phyloP scores from a whole-genome alignment of 1,140 invertebrate species.

The Sinella curviseta region DNA sequence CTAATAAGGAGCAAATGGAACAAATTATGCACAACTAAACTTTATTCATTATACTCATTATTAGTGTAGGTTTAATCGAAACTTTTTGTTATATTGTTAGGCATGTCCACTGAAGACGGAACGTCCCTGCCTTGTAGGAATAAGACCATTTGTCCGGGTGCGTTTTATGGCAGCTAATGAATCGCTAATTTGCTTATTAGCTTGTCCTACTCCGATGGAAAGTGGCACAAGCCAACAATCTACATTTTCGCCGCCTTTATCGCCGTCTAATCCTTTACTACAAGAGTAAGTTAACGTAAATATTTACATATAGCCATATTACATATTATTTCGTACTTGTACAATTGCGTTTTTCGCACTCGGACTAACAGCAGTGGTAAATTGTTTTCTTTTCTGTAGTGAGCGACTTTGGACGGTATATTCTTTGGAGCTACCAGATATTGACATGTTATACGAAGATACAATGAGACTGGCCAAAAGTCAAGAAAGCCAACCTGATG shows the following conservation, averaged over 20 bases:
- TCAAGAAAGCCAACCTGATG: slow-evolving; percentile 35
- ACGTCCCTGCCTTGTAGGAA: slow-evolving; percentile 41
- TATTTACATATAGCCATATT: neutral
- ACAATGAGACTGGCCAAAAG: slow-evolving; percentile 33
- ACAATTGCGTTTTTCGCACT: no score
- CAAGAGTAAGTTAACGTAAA: slow-evolving; percentile 20
- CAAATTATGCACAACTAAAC: neutral
- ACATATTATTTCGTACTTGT: no score
- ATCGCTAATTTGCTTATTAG: slow-evolving; percentile 34
- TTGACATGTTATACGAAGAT: slow-evolving; percentile 41
- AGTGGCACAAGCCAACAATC: neutral
- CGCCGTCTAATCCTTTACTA: neutral
- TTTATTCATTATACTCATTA: slow-evolving; percentile 11
- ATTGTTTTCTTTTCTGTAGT: slow-evolving; percentile 27
- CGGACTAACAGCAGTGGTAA: no score
- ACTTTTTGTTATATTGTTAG: slow-evolving; percentile 20
- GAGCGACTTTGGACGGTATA: slow-evolving; percentile 45
- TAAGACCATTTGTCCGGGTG: slow-evolving; percentile 45
- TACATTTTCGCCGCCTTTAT: neutral
- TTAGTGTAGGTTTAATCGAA: neutral
- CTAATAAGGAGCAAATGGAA: neutral
- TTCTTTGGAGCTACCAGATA: slow-evolving; percentile 34
- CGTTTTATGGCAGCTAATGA: slow-evolving; percentile 44
- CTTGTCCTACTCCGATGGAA: slow-evolving; percentile 28
- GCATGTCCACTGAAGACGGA: slow-evolving; percentile 44